Conservation (phyloP, 2,113 vertebrate genomes). For the Gavialis gangeticus region DNA sequence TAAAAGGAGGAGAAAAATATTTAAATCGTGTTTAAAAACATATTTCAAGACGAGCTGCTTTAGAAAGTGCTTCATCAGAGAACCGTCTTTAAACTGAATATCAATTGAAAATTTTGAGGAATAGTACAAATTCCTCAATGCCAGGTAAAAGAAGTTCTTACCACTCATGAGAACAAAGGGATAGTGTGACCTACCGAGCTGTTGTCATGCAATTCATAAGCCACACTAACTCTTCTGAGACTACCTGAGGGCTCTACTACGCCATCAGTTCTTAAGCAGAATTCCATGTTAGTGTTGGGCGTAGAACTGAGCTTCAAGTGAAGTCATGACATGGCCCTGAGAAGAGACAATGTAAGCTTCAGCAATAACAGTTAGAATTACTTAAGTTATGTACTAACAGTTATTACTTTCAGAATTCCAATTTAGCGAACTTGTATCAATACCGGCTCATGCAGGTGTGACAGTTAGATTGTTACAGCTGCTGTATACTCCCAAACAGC, state of each 20-base stretch:
- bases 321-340: neutral
- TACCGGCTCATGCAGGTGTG: too few species aligned
- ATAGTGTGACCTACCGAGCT: neutral
- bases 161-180: neutral
- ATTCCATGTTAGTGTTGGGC: neutral
- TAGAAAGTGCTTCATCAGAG: neutral
- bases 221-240: neutral
- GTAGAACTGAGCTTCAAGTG: neutral
- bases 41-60: neutral
- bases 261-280: too few species aligned
- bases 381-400: neutral
- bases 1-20: neutral
- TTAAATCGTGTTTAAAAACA: neutral
- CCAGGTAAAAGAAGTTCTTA: neutral
- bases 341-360: neutral
- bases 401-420: neutral
- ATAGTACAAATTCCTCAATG: constrained; percentile 5
- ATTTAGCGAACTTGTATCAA: too few species aligned
- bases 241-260: neutral
- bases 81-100: too few species aligned
- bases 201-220: neutral
- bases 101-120: too few species aligned
- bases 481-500: too few species aligned
- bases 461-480: too few species aligned
- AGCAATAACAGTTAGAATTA: neutral